These are phyloP conservation scores for Pipa parva DNA, from an alignment of 2,113 vertebrate species.

Conservation along the genomic window DNA sequence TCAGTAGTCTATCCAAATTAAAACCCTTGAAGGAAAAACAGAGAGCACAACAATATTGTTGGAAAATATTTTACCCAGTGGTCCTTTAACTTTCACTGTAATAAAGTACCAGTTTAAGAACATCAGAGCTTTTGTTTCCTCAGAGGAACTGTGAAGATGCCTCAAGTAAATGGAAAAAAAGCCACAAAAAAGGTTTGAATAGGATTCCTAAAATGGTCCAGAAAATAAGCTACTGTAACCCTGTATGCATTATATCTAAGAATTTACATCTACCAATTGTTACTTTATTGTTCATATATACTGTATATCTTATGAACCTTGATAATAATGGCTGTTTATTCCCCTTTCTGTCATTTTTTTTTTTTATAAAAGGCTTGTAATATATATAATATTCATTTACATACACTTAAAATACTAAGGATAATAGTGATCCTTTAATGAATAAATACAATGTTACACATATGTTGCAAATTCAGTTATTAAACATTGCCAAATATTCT, in stretches of 20 bases:
- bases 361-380: too few relatives aligned
- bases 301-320: too few relatives aligned
- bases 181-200: constrained; percentile 25
- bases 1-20: constrained; percentile 27
- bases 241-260: too few relatives aligned
- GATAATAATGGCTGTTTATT: too few relatives aligned
- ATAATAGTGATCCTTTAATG: too few relatives aligned
- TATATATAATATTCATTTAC: too few relatives aligned
- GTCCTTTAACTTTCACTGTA: constrained; percentile 29
- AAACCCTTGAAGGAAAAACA: constrained; percentile 31
- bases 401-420: too few relatives aligned
- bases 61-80: constrained; percentile 27
- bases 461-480: too few relatives aligned
- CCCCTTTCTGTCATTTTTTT: too few relatives aligned
- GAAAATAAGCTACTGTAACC: constrained; percentile 8
- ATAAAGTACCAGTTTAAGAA: constrained; percentile 13
- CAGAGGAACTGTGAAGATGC: constrained; percentile 23
- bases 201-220: constrained; percentile 16
- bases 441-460: too few relatives aligned
- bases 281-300: too few relatives aligned
- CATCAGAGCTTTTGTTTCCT: constrained; percentile 22
- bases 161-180: constrained; percentile 42
- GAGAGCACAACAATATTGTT: constrained; percentile 17
- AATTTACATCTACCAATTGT: background rate
- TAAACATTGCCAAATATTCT: too few relatives aligned